Percentiles rank a stretch among this genome's conserved stretches.
phyloP scores from a whole-genome alignment of 2,113 vertebrate genomes.

The Tonatia bakeri region DNA sequence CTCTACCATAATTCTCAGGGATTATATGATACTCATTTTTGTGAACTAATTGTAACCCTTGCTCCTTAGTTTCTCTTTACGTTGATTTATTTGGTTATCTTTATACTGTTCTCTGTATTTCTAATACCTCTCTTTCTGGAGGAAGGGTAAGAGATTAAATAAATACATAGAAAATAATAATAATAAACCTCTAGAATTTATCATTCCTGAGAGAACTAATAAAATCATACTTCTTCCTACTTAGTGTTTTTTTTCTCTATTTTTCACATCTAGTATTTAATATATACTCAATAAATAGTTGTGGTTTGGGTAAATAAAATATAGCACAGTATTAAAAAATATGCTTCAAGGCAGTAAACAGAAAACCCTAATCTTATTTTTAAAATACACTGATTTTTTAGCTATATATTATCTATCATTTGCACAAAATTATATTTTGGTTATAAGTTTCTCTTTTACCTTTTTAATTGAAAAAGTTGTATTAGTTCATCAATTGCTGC shows the following conservation, averaged over 20 bases:
- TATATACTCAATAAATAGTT: neutral
- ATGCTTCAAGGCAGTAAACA: neutral
- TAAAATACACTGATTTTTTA: constrained; percentile 8
- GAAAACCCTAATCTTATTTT: constrained; percentile 8
- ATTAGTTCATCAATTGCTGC: neutral
- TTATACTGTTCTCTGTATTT: neutral
- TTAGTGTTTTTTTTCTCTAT: neutral
- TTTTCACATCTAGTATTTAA: neutral
- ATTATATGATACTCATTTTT: neutral
- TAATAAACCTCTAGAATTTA: neutral
- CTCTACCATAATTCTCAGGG: neutral
- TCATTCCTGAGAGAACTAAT: neutral
- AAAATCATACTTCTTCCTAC: neutral
- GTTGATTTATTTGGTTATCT: neutral
- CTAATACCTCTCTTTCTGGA: neutral
- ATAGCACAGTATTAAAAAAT: neutral
- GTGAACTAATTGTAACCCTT: neutral
- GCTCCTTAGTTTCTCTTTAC: neutral
- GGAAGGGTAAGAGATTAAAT: neutral
- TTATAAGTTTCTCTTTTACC: neutral
- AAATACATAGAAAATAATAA: neutral
- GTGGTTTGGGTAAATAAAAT: neutral
- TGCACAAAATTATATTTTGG: constrained; percentile 21
- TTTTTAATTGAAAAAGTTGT: neutral
- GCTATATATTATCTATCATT: constrained; percentile 9